A percentile compares a stretch with the other conserved stretches of the same genome.
phyloP scores from a whole-genome alignment of 1,140 invertebrate species.

The Drosophila subobscura region DNA sequence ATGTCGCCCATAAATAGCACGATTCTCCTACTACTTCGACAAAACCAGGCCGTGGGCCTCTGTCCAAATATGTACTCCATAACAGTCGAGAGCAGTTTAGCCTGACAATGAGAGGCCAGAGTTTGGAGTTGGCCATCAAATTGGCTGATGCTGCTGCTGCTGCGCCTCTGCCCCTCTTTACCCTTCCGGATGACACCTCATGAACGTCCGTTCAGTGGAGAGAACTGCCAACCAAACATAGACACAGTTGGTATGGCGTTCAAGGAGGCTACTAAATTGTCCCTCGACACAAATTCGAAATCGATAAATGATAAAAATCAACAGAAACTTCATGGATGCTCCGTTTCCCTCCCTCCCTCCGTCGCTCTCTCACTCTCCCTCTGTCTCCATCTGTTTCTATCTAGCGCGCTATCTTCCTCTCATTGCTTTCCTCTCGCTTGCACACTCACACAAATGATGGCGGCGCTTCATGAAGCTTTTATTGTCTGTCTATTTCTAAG shows the following conservation, averaged over 20 bases:
- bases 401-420: neutral
- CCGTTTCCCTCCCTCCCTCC: constrained; percentile 10
- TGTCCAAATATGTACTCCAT: constrained; percentile 71
- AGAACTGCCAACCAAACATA: constrained; percentile 34
- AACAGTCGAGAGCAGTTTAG: constrained; percentile 60
- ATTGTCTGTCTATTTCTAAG: constrained; percentile 82
- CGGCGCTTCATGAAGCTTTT: constrained; percentile 80
- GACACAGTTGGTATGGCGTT: constrained; percentile 12
- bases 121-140: constrained; percentile 65
- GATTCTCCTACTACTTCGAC: constrained; percentile 17
- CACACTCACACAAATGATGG: constrained; percentile 57
- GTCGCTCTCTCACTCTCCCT: constrained; percentile 6
- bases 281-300: constrained; percentile 83
- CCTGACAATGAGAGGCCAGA: constrained; percentile 73
- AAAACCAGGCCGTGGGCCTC: constrained; percentile 17
- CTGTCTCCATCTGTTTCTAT: neutral
- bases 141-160: constrained; percentile 20
- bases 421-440: constrained; percentile 28
- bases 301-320: constrained; percentile 83
- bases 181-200: constrained; percentile 70
- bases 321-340: constrained; percentile 79
- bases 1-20: constrained; percentile 61
- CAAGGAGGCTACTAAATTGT: constrained; percentile 70
- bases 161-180: constrained; percentile 10
- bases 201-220: constrained; percentile 57